These are phyloP conservation scores for Sorex fumeus DNA, from an alignment of 2,113 vertebrate species.

Conservation along the genomic window DNA sequence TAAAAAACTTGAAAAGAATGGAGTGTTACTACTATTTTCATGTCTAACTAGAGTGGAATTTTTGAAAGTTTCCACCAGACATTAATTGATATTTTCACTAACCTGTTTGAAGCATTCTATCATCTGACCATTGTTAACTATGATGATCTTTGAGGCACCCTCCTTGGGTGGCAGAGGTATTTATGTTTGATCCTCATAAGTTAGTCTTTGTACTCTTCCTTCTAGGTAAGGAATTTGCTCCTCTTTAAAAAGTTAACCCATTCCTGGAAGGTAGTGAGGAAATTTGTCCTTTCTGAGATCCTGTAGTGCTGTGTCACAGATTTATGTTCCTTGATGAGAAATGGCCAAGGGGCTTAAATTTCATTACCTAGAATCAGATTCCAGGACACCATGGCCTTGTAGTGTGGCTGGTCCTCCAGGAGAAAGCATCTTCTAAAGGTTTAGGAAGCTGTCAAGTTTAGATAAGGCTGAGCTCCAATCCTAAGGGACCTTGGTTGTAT, in stretches of 20 bases:
- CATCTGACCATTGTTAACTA: constrained; percentile 46
- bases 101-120: constrained; percentile 40
- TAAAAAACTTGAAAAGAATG: not conserved
- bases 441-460: constrained; percentile 92
- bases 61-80: constrained; percentile 50
- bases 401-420: constrained; percentile 79
- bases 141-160: not conserved
- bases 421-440: constrained; percentile 88
- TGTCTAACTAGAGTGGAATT: too few relatives aligned
- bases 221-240: constrained; percentile 32
- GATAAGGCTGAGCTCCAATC: constrained; percentile 91
- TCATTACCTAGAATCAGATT: constrained; percentile 72
- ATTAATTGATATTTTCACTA: constrained; percentile 62
- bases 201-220: not conserved
- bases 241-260: constrained; percentile 28
- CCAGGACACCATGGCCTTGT: constrained; percentile 86
- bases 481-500: constrained; percentile 90
- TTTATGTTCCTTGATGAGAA: constrained; percentile 22
- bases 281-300: not conserved
- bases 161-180: constrained; percentile 16
- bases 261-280: constrained; percentile 23
- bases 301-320: not conserved
- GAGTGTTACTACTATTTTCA: not conserved
- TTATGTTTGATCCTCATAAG: constrained; percentile 5
- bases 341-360: constrained; percentile 5